phyloP scores from a whole-genome alignment of 2,113 vertebrate genomes.

The Herpailurus yagouaroundi region DNA sequence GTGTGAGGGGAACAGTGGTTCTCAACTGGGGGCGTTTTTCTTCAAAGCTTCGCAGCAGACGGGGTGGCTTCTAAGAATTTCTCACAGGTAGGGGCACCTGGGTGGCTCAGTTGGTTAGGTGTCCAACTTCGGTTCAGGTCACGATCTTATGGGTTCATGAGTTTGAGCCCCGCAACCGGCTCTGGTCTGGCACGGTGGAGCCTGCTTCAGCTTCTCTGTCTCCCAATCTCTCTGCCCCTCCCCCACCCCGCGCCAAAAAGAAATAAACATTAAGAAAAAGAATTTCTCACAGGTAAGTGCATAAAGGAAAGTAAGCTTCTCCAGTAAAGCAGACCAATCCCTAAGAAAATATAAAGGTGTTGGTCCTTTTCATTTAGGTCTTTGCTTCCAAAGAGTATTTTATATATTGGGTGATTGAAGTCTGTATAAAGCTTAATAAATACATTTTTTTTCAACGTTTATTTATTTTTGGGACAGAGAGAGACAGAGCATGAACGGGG shows the following conservation, averaged over 20 bases:
- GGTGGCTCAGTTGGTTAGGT: no score
- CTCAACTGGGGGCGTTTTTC: background rate
- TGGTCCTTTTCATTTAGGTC: background rate
- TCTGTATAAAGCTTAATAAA: background rate
- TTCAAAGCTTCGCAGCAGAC: background rate
- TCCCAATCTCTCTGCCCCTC: no score
- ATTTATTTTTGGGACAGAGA: no score
- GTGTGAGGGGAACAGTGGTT: background rate
- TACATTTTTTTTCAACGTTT: no score
- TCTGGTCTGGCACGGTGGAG: no score
- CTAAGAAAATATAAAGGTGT: background rate
- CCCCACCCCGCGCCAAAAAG: no score
- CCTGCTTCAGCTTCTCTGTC: no score
- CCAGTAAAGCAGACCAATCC: background rate
- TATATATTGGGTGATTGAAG: background rate
- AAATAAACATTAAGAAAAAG: no score
- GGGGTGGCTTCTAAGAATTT: background rate
- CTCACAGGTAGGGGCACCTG: background rate
- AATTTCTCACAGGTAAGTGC: background rate
- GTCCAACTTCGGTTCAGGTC: no score
- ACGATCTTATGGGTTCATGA: no score
- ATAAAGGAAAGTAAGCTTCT: background rate
- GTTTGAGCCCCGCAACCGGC: no score
- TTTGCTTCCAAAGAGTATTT: constrained; percentile 10
- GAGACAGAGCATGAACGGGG: no score